Evolutionary conservation across 1,140 invertebrate species (phyloP).

Genomic region (Macrosteles quadrilineatus): DNA sequence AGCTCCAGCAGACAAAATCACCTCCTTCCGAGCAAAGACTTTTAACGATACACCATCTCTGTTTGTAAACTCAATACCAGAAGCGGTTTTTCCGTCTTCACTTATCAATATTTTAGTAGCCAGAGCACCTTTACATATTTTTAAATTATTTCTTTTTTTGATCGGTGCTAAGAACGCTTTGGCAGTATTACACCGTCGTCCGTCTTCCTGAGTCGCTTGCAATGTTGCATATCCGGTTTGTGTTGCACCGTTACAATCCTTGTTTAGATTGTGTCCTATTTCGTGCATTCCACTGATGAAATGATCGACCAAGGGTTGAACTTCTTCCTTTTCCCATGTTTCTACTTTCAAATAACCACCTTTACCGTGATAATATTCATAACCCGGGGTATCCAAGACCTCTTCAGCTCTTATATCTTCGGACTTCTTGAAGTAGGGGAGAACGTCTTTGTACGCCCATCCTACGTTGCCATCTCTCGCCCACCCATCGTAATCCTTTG

Average conservation of each 20-base stretch:
- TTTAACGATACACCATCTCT: constrained; percentile 49
- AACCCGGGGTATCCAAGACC: constrained; percentile 59
- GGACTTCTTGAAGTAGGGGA: constrained; percentile 85
- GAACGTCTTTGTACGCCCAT: constrained; percentile 85
- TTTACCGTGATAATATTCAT: constrained; percentile 62
- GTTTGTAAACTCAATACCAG: constrained; percentile 50
- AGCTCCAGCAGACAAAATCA: constrained; percentile 72
- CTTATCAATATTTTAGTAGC: constrained; percentile 65
- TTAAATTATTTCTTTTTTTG: constrained; percentile 61
- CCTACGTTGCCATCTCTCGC: constrained; percentile 79
- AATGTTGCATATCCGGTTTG: constrained; percentile 53
- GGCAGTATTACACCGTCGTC: constrained; percentile 30
- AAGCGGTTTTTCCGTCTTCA: constrained; percentile 57
- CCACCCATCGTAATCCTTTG: constrained; percentile 86
- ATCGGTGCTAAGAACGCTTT: constrained; percentile 60
- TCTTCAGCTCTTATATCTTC: constrained; percentile 83
- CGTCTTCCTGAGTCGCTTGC: constrained; percentile 45
- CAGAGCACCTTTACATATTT: constrained; percentile 56
- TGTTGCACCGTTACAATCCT: constrained; percentile 77
- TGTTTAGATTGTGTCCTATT: constrained; percentile 84
- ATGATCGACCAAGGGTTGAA: constrained; percentile 55
- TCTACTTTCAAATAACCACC: constrained; percentile 59
- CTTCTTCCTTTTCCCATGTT: constrained; percentile 57
- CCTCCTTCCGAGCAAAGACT: constrained; percentile 60
- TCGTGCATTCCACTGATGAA: constrained; percentile 66